Conservation (phyloP, 2,888 invertebrate genomes). For the Gymnocheta viridis region DNA sequence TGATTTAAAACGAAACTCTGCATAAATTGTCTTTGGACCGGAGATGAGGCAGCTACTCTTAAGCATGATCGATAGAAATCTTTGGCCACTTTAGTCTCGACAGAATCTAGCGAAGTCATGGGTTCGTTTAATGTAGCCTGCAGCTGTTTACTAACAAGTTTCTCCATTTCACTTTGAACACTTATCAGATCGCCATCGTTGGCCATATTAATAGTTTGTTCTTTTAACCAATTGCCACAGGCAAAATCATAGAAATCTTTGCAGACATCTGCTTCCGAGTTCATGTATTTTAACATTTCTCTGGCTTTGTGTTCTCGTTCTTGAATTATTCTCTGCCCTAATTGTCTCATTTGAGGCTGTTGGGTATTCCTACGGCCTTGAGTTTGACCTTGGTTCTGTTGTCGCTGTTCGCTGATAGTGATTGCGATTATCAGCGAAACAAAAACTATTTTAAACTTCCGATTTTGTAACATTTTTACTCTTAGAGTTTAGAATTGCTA, state of each 20-base stretch:
- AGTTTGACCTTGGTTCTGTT: constrained; percentile 54
- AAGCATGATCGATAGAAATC: constrained; percentile 77
- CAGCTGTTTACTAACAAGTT: constrained; percentile 72
- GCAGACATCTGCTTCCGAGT: constrained; percentile 76
- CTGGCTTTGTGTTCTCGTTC: constrained; percentile 60
- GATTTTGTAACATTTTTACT: constrained; percentile 66
- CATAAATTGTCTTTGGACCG: constrained; percentile 72
- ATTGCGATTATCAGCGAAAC: constrained; percentile 44
- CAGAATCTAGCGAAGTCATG: constrained; percentile 53
- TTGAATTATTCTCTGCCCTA: constrained; percentile 24
- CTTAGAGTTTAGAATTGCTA: constrained; percentile 61
- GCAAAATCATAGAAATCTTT: constrained; percentile 78
- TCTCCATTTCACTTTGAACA: constrained; percentile 73
- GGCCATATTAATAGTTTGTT: constrained; percentile 66
- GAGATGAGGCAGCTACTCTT: constrained; percentile 69
- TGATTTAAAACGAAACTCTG: constrained; percentile 73
- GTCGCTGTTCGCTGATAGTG: constrained; percentile 41
- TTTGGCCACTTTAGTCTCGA: constrained; percentile 73
- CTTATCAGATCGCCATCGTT: constrained; percentile 70
- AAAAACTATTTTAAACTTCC: constrained; percentile 33
- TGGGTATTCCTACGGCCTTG: constrained; percentile 43
- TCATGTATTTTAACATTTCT: constrained; percentile 74
- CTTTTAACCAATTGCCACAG: constrained; percentile 77
- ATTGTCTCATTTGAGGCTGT: constrained; percentile 46
- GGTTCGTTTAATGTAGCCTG: constrained; percentile 72